A percentile compares a stretch with the other conserved stretches of the same genome.
Conservation (phyloP, 2,888 invertebrate genomes). For the Eupithecia abbreviata region DNA sequence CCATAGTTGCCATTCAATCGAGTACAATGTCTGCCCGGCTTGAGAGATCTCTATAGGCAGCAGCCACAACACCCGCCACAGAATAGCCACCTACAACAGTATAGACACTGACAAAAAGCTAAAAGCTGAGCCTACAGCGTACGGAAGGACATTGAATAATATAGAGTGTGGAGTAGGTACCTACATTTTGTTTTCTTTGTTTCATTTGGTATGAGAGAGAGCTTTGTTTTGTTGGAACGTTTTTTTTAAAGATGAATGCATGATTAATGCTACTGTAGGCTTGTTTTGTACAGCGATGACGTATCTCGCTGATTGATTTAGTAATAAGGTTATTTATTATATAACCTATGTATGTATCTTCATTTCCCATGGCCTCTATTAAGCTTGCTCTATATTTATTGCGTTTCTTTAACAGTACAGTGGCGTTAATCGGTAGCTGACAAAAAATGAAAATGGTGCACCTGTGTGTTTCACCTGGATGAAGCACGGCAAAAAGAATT, state of each 20-base stretch:
- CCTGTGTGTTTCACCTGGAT: too few relatives aligned
- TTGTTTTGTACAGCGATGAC: not conserved
- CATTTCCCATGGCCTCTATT: too few relatives aligned
- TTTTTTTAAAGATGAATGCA: slow-evolving; percentile 1
- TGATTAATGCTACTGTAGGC: not conserved
- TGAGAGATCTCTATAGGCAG: not conserved
- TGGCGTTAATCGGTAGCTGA: too few relatives aligned
- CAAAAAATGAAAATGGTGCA: too few relatives aligned
- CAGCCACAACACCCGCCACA: not conserved
- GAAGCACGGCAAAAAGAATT: too few relatives aligned
- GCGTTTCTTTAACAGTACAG: not conserved
- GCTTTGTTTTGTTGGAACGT: not conserved
- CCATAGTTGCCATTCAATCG: not conserved
- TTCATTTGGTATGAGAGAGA: slow-evolving; percentile 28
- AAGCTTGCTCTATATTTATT: not conserved
- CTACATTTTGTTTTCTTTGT: slow-evolving; percentile 35
- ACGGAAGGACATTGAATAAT: slow-evolving; percentile 36
- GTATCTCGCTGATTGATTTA: not conserved
- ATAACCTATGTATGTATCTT: too few relatives aligned
- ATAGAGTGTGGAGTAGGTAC: slow-evolving; percentile 16
- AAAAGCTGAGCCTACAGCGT: slow-evolving; percentile 13
- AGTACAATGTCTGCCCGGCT: not conserved
- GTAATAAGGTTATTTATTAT: not conserved
- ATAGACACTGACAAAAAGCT: not conserved
- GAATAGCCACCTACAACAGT: not conserved